phyloP scores from a whole-genome alignment of 2,888 invertebrate genomes.

The Brassicogethes aeneus region DNA sequence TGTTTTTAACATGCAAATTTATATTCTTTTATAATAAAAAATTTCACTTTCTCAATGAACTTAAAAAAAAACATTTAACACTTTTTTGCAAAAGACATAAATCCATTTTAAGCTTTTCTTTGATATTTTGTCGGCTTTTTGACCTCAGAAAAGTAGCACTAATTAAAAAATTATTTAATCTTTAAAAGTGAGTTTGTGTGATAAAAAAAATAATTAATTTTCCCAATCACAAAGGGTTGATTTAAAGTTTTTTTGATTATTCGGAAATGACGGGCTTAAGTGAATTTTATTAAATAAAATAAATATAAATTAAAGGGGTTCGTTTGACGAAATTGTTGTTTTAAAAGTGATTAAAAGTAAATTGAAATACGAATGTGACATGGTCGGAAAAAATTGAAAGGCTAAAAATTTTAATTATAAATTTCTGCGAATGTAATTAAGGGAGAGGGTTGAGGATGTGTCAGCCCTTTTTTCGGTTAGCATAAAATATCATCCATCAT shows the following conservation, averaged over 20 bases:
- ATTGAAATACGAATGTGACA: slow-evolving; percentile 9
- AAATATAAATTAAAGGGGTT: neutral
- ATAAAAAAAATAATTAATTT: neutral
- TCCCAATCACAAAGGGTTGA: neutral
- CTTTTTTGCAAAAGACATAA: no score
- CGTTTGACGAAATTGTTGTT: slow-evolving; percentile 3
- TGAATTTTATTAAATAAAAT: neutral
- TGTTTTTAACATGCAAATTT: no score
- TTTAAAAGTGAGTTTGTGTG: no score
- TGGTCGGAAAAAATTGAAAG: slow-evolving; percentile 13
- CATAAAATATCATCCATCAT: slow-evolving; percentile 30
- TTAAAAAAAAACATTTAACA: no score
- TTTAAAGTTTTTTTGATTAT: neutral
- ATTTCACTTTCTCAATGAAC: no score
- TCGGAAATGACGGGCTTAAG: neutral
- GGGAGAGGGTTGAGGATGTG: slow-evolving; percentile 20
- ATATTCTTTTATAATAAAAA: no score
- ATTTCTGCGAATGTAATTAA: slow-evolving; percentile 35
- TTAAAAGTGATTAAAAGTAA: slow-evolving; percentile 12
- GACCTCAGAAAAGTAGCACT: no score
- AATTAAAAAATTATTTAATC: no score
- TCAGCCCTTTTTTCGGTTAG: slow-evolving; percentile 14
- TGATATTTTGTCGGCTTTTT: no score
- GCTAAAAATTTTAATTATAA: slow-evolving; percentile 36
- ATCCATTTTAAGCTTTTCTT: no score